Conservation (phyloP, 37 sponge, comb jelly and placozoan species). For the Petrosia ficiformis region DNA sequence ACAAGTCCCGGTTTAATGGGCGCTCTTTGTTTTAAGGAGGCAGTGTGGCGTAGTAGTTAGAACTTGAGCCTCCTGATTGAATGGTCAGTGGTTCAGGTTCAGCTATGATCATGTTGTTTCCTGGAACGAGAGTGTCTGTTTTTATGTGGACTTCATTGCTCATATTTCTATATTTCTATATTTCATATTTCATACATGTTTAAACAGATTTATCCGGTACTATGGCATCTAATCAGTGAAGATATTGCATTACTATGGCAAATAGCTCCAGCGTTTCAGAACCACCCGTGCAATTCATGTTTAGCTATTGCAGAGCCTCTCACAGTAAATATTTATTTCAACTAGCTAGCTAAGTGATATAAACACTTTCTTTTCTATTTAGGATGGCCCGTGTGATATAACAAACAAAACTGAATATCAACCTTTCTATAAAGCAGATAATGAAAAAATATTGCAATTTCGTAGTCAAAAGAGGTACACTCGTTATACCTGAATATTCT, state of each 20-base stretch:
- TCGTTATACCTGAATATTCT: too few species aligned
- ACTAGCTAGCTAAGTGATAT: not conserved
- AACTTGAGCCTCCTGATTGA: too few species aligned
- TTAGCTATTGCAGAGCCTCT: conserved; percentile 41
- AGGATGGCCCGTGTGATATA: not conserved
- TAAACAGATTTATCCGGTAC: conserved; percentile 43
- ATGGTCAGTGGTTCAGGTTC: too few species aligned
- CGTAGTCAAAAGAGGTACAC: not conserved
- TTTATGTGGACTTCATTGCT: too few species aligned
- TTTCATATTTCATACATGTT: not conserved
- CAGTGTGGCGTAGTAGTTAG: too few species aligned
- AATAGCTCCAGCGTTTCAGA: conserved; percentile 26
- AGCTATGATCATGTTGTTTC: too few species aligned
- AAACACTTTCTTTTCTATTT: not conserved
- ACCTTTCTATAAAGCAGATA: not conserved
- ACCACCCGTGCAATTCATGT: not conserved
- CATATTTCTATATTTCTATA: not conserved
- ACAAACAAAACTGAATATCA: not conserved
- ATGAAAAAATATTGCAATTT: not conserved
- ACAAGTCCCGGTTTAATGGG: too few species aligned
- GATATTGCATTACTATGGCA: conserved; percentile 21
- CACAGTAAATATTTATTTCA: not conserved
- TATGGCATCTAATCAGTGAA: conserved; percentile 23
- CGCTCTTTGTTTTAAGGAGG: too few species aligned
- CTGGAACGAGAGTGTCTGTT: too few species aligned